phyloP scores from a whole-genome alignment of 2,113 vertebrate genomes.

The Phylloscopus trochiloides region DNA sequence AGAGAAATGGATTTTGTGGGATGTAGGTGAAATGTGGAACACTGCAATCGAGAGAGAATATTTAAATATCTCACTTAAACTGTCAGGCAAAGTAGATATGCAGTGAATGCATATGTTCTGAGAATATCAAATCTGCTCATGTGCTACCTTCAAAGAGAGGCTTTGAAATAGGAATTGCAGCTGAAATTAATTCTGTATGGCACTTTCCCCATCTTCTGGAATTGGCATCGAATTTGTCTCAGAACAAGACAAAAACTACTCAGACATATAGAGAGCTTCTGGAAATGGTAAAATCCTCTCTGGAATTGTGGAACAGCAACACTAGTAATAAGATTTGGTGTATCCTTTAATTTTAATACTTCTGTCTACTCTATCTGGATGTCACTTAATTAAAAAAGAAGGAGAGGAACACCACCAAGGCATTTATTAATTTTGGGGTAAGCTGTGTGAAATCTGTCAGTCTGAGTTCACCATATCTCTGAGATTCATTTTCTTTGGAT shows the following conservation, averaged over 20 bases:
- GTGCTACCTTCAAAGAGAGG: constrained; percentile 27
- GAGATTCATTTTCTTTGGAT: constrained; percentile 43
- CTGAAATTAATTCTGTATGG: constrained; percentile 20
- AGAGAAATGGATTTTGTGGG: neutral
- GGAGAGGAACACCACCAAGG: neutral
- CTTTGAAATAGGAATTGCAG: constrained; percentile 11
- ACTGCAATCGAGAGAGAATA: neutral
- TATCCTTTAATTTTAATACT: constrained; percentile 20
- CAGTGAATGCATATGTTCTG: constrained; percentile 16
- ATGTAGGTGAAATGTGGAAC: neutral
- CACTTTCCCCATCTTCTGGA: neutral
- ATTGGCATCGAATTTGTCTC: neutral
- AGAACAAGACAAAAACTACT: neutral
- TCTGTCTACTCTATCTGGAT: neutral
- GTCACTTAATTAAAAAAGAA: constrained; percentile 50
- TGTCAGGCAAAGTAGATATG: constrained; percentile 37
- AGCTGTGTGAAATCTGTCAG: constrained; percentile 24
- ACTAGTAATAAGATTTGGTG: constrained; percentile 9
- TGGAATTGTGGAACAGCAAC: neutral
- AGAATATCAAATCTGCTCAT: constrained; percentile 29
- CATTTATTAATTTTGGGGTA: constrained; percentile 43
- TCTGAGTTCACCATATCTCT: neutral
- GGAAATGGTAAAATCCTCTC: neutral
- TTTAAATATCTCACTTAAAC: constrained; percentile 42
- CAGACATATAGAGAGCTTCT: neutral